Base-by-base conservation (phyloP, 2,113 vertebrate genomes). In the Urocolius indicus region DNA sequence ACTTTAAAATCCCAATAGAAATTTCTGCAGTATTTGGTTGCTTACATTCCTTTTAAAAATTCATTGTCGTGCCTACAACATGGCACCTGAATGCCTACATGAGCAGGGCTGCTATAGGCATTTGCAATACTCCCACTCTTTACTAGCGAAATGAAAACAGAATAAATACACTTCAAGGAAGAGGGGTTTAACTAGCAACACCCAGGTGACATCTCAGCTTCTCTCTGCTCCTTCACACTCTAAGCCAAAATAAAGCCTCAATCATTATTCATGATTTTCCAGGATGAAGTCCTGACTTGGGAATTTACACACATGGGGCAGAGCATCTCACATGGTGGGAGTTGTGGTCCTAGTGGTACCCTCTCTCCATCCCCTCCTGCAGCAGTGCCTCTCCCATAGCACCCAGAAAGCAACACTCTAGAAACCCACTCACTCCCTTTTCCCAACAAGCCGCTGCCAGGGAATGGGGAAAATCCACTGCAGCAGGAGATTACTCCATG, bases 41-140 rank as follows among this genome's bases (percentile, higher is more conserved):
- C 67, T 94, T 86, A 80, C 26, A 51, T 16, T 54, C n/a, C 90
- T 80, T 85, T 73, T 83, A 51, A 66, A 83, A 94, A 92, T 76
- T 74, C 58, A 57, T 72, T 4, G 1, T 79, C 74, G 38, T 46
- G 84, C 51, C 43, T 71, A 73, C 48, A 93, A 13, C 22, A 22
- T 62, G 57, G 76, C 72, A 80, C 22, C 48, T 80, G 58, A n/a
- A n/a, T n/a, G 78, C 83, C 38, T 90, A 34, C 79, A 54, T 13
- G 71, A 16, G 36, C 46, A 65, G 52, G 59, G 52, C 57, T 94
- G 57, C 87, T 72, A 43, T 16, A n/a, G 82, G 87, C 30, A 0
- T 71, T 34, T 71, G 34, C 46, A 73, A 77, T 36, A 30, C n/a
- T 85, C 29, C 20, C 27, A 34, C 46, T 71, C 69, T 62, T 81